A percentile compares a stretch with the other conserved stretches of the same genome.
phyloP scores from a whole-genome alignment of 2,888 invertebrate genomes.

The Caenorhabditis doughertyi region DNA sequence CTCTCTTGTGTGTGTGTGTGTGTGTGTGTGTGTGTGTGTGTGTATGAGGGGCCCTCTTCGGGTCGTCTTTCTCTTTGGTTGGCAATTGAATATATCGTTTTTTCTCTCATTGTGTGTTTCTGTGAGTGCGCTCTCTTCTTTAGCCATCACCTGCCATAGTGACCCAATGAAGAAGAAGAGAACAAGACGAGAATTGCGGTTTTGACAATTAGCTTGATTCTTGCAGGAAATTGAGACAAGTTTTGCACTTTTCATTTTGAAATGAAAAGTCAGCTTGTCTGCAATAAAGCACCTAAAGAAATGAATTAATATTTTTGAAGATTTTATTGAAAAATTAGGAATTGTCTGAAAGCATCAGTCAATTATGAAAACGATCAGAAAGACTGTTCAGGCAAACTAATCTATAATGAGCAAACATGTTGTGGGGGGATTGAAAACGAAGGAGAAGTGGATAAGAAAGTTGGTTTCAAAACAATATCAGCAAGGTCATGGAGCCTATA shows the following conservation, averaged over 20 bases:
- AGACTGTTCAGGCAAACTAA: slow-evolving; percentile 62
- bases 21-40: no score
- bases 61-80: no score
- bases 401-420: slow-evolving; percentile 29
- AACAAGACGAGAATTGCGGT: no score
- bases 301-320: no score
- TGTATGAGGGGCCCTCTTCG: neutral
- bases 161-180: neutral
- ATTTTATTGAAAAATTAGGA: slow-evolving; percentile 32
- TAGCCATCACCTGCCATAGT: slow-evolving; percentile 20
- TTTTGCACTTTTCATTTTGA: no score
- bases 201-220: no score
- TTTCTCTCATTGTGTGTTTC: neutral
- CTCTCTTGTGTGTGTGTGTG: no score
- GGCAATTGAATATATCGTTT: neutral
- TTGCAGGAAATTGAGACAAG: neutral
- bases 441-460: slow-evolving; percentile 8
- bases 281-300: no score
- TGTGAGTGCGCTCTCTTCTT: neutral
- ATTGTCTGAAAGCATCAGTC: slow-evolving; percentile 43
- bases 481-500: slow-evolving; percentile 15
- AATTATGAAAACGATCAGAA: slow-evolving; percentile 46
- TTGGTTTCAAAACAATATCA: slow-evolving; percentile 40
- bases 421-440: neutral
- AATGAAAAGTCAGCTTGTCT: no score